Conservation (phyloP, 2,888 invertebrate genomes). For the Pimpla rufipes region DNA sequence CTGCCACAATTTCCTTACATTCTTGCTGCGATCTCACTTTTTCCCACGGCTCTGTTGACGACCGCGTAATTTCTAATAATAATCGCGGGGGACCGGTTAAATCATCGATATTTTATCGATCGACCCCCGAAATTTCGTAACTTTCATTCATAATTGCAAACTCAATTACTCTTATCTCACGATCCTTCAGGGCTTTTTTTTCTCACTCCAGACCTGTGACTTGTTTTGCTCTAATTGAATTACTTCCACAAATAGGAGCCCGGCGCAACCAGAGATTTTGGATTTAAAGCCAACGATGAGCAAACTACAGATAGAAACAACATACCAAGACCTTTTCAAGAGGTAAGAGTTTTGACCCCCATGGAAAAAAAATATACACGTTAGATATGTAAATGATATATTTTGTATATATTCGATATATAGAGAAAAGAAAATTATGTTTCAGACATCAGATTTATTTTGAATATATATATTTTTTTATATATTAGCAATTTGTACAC, state of each 20-base stretch:
- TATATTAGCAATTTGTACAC: too few species aligned
- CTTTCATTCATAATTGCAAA: conserved; percentile 56
- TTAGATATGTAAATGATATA: too few species aligned
- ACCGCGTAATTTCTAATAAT: conserved; percentile 73
- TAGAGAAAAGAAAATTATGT: too few species aligned
- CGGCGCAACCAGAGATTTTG: conserved; percentile 66
- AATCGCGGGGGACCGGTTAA: conserved; percentile 45
- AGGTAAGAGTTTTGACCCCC: conserved; percentile 65
- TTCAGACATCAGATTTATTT: too few species aligned
- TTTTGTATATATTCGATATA: too few species aligned
- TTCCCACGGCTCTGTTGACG: conserved; percentile 29
- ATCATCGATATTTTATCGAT: conserved; percentile 24
- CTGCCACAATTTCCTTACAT: conserved; percentile 25
- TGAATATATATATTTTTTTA: too few species aligned
- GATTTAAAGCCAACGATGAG: conserved; percentile 53
- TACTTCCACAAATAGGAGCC: conserved; percentile 72
- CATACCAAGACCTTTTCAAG: conserved; percentile 34
- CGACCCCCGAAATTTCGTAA: conserved; percentile 18
- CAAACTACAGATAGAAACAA: conserved; percentile 49
- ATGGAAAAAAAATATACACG: too few species aligned
- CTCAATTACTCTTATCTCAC: not conserved
- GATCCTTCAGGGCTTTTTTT: not conserved
- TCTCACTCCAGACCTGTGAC: not conserved
- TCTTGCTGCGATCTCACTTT: conserved; percentile 12
- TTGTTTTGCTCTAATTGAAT: not conserved